Base-by-base conservation (phyloP, 2,113 vertebrate species). In the Onychostruthus taczanowskii region DNA sequence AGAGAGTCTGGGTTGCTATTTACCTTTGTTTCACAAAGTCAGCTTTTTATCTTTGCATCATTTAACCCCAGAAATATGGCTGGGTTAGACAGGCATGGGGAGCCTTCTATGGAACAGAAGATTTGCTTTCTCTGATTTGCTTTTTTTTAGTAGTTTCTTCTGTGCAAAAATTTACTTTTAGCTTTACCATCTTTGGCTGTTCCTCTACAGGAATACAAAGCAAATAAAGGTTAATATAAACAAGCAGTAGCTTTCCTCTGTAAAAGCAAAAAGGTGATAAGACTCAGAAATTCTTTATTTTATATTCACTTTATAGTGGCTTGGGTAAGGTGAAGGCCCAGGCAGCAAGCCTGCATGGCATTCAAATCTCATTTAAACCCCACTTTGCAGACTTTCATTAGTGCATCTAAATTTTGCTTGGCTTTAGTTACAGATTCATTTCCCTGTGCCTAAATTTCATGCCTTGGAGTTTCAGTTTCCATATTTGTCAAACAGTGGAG, bases 11-110 rank as follows among this genome's bases (percentile, higher is more conserved):
- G 73, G 49, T 84, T 93, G 88, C 79, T 95, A 53, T 96, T 96
- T 96, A 84, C 92, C 88, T 96, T 96, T 94, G 83, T 90, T 94
- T 93, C 73, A 91, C 52, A 50, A 92, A 96, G 90, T 68, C 95
- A 90, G 47, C 76, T 95, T 95, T 94, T 96, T 64, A 67, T 96
- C 85, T 92, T 95, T 93, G 94, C 92, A 75, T 94, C 94, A 87
- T 96, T 97, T 89, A 96, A 90, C 90, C 79, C 91, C 73, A 94
- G 89, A 97, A 97, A 95, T 95, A 95, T 69, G 82, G 31, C 90
- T 92, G 83, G 26, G 28, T 56, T 92, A 72, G 72, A 59, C 56
- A 85, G 78, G 59, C 79, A 61, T 33, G 23, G 49, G 53, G 77
- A 93, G 26, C 47, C 49, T 87, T 91, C 88, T 46, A 2, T 53